These are phyloP conservation scores for Zaprionus davidi DNA, from an alignment of 1,140 invertebrate genomes.

Conservation along the genomic window DNA sequence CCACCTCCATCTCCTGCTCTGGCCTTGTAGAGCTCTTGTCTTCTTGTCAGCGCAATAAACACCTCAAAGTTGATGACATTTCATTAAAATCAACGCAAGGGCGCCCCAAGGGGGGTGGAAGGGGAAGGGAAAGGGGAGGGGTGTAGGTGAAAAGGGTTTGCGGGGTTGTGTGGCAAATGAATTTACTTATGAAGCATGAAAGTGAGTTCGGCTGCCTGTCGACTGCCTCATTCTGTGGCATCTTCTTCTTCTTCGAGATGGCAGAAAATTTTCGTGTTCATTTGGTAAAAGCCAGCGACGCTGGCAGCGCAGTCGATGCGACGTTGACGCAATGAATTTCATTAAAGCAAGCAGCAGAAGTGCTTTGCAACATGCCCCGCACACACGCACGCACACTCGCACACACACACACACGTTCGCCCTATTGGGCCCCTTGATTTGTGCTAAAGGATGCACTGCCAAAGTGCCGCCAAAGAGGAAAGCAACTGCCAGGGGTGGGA, in stretches of 20 bases:
- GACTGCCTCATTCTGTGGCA: conserved; percentile 31
- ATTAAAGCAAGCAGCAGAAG: conserved; percentile 77
- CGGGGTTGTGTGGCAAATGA: conserved; percentile 64
- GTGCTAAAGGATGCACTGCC: conserved; percentile 38
- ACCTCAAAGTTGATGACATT: conserved; percentile 83
- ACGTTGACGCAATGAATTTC: conserved; percentile 71
- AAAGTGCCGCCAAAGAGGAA: conserved; percentile 7
- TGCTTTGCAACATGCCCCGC: conserved; percentile 50
- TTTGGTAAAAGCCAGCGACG: conserved; percentile 61
- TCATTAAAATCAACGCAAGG: conserved; percentile 74
- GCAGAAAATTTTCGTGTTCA: conserved; percentile 75
- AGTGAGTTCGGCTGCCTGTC: conserved; percentile 65
- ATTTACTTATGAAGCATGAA: conserved; percentile 82
- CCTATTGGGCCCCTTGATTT: conserved; percentile 77
- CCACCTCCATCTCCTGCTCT: not conserved
- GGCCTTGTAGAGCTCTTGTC: conserved; percentile 22
- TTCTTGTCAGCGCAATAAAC: conserved; percentile 79
- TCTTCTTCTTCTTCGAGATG: conserved; percentile 41
- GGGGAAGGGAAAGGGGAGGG: not conserved
- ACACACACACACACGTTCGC: conserved; percentile 21
- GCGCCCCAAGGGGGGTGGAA: not conserved
- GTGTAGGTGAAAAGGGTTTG: conserved; percentile 6
- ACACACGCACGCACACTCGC: conserved; percentile 31
- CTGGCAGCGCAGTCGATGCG: conserved; percentile 1
- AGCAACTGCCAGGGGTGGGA: not conserved